Percentiles rank a stretch among this genome's conserved stretches.
Evolutionary conservation across 2,888 invertebrate genomes (phyloP).

Genomic region (Apodemia hepburni): DNA sequence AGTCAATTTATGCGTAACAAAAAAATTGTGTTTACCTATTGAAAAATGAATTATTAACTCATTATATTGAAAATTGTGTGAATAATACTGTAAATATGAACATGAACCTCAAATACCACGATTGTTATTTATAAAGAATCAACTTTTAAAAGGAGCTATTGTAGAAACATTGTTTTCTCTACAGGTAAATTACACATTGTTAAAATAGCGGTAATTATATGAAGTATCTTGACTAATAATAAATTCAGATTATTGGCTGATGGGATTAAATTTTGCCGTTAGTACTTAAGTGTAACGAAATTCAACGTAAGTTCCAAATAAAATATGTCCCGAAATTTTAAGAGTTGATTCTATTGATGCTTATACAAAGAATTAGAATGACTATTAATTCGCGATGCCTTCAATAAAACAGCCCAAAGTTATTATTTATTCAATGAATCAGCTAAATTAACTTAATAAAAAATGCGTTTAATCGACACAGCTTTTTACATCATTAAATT

Average conservation of each 20-base stretch:
- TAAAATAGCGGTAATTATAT: not conserved
- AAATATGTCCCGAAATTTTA: not conserved
- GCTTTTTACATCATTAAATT: not conserved
- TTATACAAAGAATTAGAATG: not conserved
- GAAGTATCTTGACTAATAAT: conserved; percentile 2
- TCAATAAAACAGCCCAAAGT: no score
- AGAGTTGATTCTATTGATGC: conserved; percentile 2
- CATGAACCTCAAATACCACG: conserved; percentile 57
- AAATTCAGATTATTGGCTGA: not conserved
- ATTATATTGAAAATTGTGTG: conserved; percentile 28
- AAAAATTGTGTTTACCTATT: not conserved
- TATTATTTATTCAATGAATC: no score
- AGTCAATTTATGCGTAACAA: not conserved
- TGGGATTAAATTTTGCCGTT: not conserved
- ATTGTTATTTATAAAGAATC: conserved; percentile 28
- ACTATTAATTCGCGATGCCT: no score
- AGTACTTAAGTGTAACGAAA: not conserved
- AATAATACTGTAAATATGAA: conserved; percentile 44
- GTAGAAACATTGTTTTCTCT: no score
- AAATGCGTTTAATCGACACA: no score
- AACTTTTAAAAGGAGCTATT: conserved; percentile 27
- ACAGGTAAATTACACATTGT: no score
- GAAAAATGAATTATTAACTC: conserved; percentile 2
- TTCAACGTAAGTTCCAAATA: not conserved
- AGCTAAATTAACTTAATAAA: no score